Conservation (phyloP, 2,113 vertebrate species). For the Hylia prasina region DNA sequence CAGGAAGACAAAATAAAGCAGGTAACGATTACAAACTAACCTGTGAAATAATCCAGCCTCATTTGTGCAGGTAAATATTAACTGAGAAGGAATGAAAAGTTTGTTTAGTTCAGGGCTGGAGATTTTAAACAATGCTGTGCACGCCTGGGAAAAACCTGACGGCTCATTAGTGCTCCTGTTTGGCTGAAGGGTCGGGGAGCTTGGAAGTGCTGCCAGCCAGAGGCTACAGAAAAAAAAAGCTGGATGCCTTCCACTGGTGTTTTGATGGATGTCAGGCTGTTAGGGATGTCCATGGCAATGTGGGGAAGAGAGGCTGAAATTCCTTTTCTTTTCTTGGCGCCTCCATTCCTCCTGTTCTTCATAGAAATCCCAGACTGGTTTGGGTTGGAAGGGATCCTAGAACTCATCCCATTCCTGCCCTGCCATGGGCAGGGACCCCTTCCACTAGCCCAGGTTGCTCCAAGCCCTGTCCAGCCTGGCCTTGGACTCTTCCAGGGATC, state of each 20-base stretch:
- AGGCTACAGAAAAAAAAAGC: neutral
- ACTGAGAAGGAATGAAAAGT: neutral
- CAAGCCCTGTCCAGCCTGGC: accelerated
- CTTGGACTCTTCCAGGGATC: neutral
- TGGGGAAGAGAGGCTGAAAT: neutral
- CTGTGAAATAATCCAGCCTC: neutral
- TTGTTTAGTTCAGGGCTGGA: constrained; percentile 1
- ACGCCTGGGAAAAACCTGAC: neutral
- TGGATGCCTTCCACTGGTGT: neutral
- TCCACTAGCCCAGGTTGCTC: accelerated
- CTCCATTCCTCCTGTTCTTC: neutral
- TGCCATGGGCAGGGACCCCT: neutral
- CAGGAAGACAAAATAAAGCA: neutral
- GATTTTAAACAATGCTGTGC: constrained; percentile 8
- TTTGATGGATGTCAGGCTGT: neutral
- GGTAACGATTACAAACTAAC: neutral
- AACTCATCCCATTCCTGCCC: neutral
- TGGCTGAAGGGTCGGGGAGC: neutral
- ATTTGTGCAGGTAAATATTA: neutral
- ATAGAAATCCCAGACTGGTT: neutral
- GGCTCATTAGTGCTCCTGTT: neutral
- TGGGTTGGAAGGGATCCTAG: neutral
- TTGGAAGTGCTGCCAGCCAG: neutral
- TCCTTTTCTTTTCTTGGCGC: neutral
- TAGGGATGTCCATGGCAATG: neutral